Percentiles rank a stretch among this genome's conserved stretches.
These are phyloP conservation scores for Auanema sp. DNA, from an alignment of 2,888 invertebrate genomes.

Conservation along the genomic window DNA sequence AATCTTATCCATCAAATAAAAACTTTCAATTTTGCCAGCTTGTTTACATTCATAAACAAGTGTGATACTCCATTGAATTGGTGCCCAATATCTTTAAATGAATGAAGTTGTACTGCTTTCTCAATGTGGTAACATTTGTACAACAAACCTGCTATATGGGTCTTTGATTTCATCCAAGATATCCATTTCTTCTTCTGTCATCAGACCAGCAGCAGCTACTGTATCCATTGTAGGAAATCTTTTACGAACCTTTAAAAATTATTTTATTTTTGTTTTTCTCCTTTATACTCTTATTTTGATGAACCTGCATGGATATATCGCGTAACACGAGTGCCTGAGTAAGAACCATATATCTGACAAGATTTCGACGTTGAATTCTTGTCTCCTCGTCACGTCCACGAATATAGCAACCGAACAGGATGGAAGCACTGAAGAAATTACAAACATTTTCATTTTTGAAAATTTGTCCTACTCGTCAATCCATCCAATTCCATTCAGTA, in stretches of 20 bases:
- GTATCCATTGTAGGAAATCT: slow-evolving; percentile 53
- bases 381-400: slow-evolving; percentile 40
- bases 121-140: not conserved
- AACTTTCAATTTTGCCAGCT: slow-evolving; percentile 43
- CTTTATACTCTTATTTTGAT: not conserved
- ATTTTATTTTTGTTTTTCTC: not conserved
- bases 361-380: slow-evolving; percentile 37
- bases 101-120: not conserved
- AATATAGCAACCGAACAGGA: slow-evolving; percentile 47
- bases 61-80: slow-evolving; percentile 47
- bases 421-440: slow-evolving; percentile 44
- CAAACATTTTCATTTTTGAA: not conserved
- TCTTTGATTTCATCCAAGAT: slow-evolving; percentile 53
- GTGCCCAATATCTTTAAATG: slow-evolving; percentile 43
- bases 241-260: slow-evolving; percentile 30
- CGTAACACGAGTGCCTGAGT: slow-evolving; percentile 47
- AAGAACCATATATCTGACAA: slow-evolving; percentile 45
- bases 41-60: slow-evolving; percentile 46
- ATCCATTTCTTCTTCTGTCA: slow-evolving; percentile 50
- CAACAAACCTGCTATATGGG: slow-evolving; percentile 41
- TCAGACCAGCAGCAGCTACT: slow-evolving; percentile 39
- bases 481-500: slow-evolving; percentile 50
- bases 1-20: slow-evolving; percentile 53
- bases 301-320: slow-evolving; percentile 49
- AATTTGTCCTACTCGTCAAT: slow-evolving; percentile 47